phyloP scores from a whole-genome alignment of 2,888 invertebrate genomes.

The Sarcophaga caerulescens region DNA sequence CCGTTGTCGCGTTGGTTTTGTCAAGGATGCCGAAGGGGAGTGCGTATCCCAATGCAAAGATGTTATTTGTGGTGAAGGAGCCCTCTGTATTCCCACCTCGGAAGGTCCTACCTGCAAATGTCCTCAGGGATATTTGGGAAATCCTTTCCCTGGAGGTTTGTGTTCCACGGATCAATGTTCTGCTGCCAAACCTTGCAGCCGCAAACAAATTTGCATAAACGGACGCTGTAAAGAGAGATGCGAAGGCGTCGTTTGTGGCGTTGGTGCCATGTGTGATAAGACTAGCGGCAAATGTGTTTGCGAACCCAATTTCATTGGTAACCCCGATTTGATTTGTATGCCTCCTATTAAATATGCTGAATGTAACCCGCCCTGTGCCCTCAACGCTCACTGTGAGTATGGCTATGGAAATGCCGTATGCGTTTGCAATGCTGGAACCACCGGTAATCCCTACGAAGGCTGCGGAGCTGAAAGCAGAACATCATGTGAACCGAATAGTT shows the following conservation, averaged over 20 bases:
- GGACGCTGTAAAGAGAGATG: conserved; percentile 95
- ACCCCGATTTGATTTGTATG: conserved; percentile 94
- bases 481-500: conserved; percentile 87
- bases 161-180: conserved; percentile 93
- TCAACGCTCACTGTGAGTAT: conserved; percentile 94
- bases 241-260: conserved; percentile 92
- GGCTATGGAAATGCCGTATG: conserved; percentile 87
- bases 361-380: conserved; percentile 90
- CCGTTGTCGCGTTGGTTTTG: conserved; percentile 91
- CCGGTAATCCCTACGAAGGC: conserved; percentile 93
- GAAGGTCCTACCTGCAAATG: conserved; percentile 94
- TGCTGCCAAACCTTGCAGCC: conserved; percentile 87
- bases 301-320: conserved; percentile 92
- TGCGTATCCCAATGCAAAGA: conserved; percentile 86
- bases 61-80: conserved; percentile 90
- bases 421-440: conserved; percentile 91
- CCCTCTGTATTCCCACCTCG: conserved; percentile 92
- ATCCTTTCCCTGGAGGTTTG: conserved; percentile 94
- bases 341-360: conserved; percentile 90
- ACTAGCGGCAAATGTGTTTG: conserved; percentile 92
- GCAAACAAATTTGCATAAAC: conserved; percentile 91
- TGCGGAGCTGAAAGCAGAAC: conserved; percentile 88
- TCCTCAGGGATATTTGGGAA: conserved; percentile 91
- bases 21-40: conserved; percentile 89
- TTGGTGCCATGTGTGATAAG: conserved; percentile 92